Percentiles rank a stretch among this genome's conserved stretches.
Evolutionary conservation across 2,888 invertebrate genomes (phyloP).

Genomic region (Oligia latruncula): DNA sequence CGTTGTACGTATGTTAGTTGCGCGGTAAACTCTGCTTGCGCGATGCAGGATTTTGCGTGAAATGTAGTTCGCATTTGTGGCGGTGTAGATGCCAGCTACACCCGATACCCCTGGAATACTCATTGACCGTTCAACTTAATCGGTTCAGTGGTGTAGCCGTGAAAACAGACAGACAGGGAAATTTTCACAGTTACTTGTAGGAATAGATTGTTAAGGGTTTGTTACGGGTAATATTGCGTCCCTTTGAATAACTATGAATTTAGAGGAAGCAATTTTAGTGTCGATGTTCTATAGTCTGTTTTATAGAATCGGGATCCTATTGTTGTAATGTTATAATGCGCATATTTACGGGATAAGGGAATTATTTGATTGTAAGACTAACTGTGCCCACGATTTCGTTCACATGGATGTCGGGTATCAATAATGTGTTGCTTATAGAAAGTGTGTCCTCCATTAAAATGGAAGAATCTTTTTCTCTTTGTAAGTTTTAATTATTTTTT

Average conservation of each 20-base stretch:
- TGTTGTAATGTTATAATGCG: conserved; percentile 18
- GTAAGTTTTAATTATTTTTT: too few species aligned
- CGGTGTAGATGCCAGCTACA: background rate
- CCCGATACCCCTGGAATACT: background rate
- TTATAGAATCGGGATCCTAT: conserved; percentile 3
- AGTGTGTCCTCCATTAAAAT: background rate
- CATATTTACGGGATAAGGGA: background rate
- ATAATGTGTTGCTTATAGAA: background rate
- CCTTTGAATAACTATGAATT: conserved; percentile 19
- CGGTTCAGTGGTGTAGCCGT: background rate
- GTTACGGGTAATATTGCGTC: conserved; percentile 9
- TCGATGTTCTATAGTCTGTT: conserved; percentile 4
- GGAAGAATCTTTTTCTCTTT: background rate
- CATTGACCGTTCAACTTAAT: background rate
- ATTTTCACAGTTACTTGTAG: background rate
- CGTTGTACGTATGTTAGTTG: background rate
- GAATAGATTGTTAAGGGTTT: conserved; percentile 22
- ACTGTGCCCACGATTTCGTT: background rate
- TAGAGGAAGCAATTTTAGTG: conserved; percentile 29
- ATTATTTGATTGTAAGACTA: background rate
- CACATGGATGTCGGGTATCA: background rate
- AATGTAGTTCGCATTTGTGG: background rate
- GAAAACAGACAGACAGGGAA: background rate
- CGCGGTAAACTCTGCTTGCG: background rate
- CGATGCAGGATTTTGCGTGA: background rate